Evolutionary conservation across 2,113 vertebrate genomes (phyloP), one percentile per base, ranked within the genome.

Genomic region (Gobio gobio): DNA sequence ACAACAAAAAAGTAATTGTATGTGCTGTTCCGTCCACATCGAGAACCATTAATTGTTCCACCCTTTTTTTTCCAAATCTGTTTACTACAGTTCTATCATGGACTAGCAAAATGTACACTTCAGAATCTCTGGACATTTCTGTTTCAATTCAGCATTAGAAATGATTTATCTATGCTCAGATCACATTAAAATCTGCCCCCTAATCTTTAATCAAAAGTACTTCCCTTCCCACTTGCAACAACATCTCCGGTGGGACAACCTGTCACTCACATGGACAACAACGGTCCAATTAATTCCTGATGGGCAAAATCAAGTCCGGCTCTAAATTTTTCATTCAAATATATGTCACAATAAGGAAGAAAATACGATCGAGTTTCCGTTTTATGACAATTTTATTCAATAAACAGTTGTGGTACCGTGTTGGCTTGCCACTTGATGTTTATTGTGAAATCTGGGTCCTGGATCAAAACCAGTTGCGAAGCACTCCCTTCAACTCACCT

Each of bases 101-200:
- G 40, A 36, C 40, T n/a, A 72, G 22, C 10, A n/a, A n/a, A 45
- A 73, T 45, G 64, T 68, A 10, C 16, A 20, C 33, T 36, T 36
- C 33, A 10, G 33, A 68, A 20, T 68, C 29, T 68, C 18, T 9
- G 14, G 29, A 59, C 79, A 56, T 87, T 72, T 90, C 87, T 47
- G 22, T 75, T 49, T 75, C 13, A 49, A 16, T 14, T 16, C 49
- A 51, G 14, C 49, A 51, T 51, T 51, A 5, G 14, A 51, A 51
- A 51, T 51, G 1, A 51, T 16, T 51, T 16, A 16, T 51, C 49
- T 51, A 4, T 51, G 14, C 49, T 29, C 29, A 29, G 29, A 29
- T 29, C 29, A 16, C 14, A 5, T 51, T 4, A 51, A 51, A 16
- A 4, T 51, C 13, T 51, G 12, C 3, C 49, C 49, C 49, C 13